Evolutionary conservation across 2,888 invertebrate species (phyloP), one percentile per base, ranked within the genome.

Genomic region (Diplolepis rosae): DNA sequence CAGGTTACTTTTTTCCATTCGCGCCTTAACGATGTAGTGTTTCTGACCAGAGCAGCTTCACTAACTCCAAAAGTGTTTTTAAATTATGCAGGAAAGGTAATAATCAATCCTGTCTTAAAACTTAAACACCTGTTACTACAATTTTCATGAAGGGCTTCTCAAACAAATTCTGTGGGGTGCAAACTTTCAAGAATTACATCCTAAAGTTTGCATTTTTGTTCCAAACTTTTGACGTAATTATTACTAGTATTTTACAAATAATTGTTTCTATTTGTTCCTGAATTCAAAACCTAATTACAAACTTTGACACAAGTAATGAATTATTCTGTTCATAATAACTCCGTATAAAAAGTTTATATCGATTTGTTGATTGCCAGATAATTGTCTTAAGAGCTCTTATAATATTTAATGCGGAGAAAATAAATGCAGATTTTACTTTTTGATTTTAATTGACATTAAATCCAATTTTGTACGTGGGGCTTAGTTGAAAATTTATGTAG

Each of bases 1-100:
- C 61, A 61, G 61, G 61, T 35, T 61, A 39, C 61, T 61, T 61
- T 61, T 61, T 61, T 35, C 61, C 24, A 27, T 50, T 13, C 39
- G 39, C 24, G 22, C 32, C 11, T 22, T 61, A 61, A 39, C 61
- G 39, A 24, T 1, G 35, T 39, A 61, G 39, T 61, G 24, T 61
- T 61, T 39, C 61, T 24, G 35, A 24, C 7, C 18, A 39, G 61
- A 61, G 39, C 1, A 61, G 24, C 39, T 61, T 27, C 27, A 7
- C 61, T 61, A 39, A 24, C 61, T 15, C 24, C 4, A 32, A 61
- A 61, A 61, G 61, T 61, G 39, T 61, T 39, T 61, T 61, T 61
- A 61, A 39, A 61, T 61, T 39, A 61, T 61, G 35, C 15, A 39
- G 7, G 35, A 61, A 39, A 3, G 24, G 39, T 35, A 35, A 22